Base-by-base conservation (phyloP, 2,113 vertebrate genomes). In the Egretta garzetta region DNA sequence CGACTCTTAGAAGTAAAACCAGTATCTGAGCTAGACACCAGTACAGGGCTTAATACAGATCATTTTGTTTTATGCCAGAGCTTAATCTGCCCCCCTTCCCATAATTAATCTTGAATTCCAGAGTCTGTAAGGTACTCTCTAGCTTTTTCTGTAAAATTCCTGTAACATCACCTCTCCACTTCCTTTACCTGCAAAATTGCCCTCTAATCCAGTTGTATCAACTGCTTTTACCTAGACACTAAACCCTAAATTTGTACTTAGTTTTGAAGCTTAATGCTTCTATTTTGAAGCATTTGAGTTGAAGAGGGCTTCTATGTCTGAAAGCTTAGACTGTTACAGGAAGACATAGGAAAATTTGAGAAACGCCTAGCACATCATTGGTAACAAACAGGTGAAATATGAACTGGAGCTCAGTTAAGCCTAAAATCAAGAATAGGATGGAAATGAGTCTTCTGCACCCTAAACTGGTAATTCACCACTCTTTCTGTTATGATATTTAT, bases 281-380 rank as follows among this genome's bases (percentile, higher is more conserved):
- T 20, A 2, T 62, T 55, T 66, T 64, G 45, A 80, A 79, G 56
- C 23, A 23, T 71, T 19, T 39, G 28, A 73, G 39, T 20, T 83
- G 63, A 76, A 84, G 43, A 37, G 4, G 45, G 8, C 13, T 80
- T 80, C 9, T 66, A 41, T 27, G 19, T 49, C 41, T 62, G 52
- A 62, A 67, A 81, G 58, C 4, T 62, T 71, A 71, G 28, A 55
- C 35, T 41, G 11, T 79, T 64, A 33, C 9, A 72, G 14, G 18
- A 50, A 37, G 66, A 35, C 3, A 4, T 26, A 64, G 47, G 41
- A 73, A 55, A 71, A 64, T 19, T 18, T 66, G 45, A 80, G 56
- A 64, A 80, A 66, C 0, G 1, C 30, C n/a, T 28, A 41, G 17
- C 12, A 43, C 8, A 15, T 55, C 3, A 0, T 13, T 70, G 43